These are phyloP conservation scores for Miltochrista miniata DNA, from an alignment of 2,888 invertebrate genomes.

Conservation along the genomic window DNA sequence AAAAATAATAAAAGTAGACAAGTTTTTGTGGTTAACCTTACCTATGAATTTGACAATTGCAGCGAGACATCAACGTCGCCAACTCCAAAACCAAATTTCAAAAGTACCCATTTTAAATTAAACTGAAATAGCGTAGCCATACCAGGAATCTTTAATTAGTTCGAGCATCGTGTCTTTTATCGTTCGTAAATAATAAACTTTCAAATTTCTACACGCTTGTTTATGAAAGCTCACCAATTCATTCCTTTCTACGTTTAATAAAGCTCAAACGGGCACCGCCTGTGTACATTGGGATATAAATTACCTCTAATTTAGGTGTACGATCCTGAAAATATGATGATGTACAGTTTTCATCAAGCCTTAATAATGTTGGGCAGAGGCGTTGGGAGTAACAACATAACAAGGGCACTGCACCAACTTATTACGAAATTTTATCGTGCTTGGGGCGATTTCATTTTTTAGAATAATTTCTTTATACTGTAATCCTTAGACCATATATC, in stretches of 20 bases:
- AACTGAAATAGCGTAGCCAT: conserved; percentile 27
- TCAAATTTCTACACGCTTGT: conserved; percentile 68
- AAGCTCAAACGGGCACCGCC: conserved; percentile 69
- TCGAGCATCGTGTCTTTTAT: conserved; percentile 51
- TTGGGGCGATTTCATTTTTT: conserved; percentile 31
- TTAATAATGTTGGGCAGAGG: conserved; percentile 59
- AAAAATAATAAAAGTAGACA: too few species aligned
- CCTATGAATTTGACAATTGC: too few species aligned
- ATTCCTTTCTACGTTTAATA: conserved; percentile 80
- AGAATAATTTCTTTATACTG: conserved; percentile 14
- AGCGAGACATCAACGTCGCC: not conserved
- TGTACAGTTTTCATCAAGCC: conserved; percentile 74
- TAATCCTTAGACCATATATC: conserved; percentile 5
- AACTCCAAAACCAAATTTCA: conserved; percentile 29
- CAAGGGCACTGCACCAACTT: conserved; percentile 44
- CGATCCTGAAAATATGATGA: conserved; percentile 79
- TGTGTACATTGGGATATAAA: conserved; percentile 71
- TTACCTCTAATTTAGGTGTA: conserved; percentile 80
- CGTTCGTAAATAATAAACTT: conserved; percentile 68
- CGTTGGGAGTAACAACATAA: conserved; percentile 39
- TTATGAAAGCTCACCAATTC: conserved; percentile 71
- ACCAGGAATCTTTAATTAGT: conserved; percentile 49
- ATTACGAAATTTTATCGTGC: conserved; percentile 41
- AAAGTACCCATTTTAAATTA: conserved; percentile 36
- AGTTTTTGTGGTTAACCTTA: too few species aligned